Evolutionary conservation across 2,888 invertebrate species (phyloP).

Genomic region (Helleia helle): DNA sequence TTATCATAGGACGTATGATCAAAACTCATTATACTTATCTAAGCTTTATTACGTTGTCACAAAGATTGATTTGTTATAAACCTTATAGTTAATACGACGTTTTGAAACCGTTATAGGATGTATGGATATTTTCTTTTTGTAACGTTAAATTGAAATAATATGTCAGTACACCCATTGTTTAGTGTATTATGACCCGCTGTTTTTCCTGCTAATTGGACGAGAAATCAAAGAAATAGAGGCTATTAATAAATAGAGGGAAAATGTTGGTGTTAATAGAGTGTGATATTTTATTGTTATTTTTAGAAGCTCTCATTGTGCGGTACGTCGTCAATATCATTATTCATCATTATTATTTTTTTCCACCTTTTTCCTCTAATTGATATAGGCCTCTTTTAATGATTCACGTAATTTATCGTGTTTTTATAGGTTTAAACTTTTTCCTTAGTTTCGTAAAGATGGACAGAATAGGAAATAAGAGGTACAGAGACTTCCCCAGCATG

Average conservation of each 20-base stretch:
- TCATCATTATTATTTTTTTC: too few species aligned
- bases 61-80: constrained; percentile 10
- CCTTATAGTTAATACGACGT: neutral
- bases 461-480: too few species aligned
- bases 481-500: too few species aligned
- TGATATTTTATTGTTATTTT: neutral
- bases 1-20: neutral
- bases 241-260: constrained; percentile 12
- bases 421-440: too few species aligned
- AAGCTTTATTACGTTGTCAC: neutral
- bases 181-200: constrained; percentile 47
- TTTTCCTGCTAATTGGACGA: constrained; percentile 66
- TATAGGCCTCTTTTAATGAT: too few species aligned
- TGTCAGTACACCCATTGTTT: constrained; percentile 49
- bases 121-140: constrained; percentile 28
- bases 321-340: neutral
- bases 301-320: neutral
- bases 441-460: too few species aligned
- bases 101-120: constrained; percentile 8
- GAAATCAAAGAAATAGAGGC: constrained; percentile 42
- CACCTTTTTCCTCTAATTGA: too few species aligned
- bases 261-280: neutral
- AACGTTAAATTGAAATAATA: constrained; percentile 50
- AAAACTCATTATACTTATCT: constrained; percentile 7
- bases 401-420: too few species aligned